A percentile compares a stretch with the other conserved stretches of the same genome.
Conservation (phyloP, 2,797 vertebrate genomes). For the Lacerta bilineata region DNA sequence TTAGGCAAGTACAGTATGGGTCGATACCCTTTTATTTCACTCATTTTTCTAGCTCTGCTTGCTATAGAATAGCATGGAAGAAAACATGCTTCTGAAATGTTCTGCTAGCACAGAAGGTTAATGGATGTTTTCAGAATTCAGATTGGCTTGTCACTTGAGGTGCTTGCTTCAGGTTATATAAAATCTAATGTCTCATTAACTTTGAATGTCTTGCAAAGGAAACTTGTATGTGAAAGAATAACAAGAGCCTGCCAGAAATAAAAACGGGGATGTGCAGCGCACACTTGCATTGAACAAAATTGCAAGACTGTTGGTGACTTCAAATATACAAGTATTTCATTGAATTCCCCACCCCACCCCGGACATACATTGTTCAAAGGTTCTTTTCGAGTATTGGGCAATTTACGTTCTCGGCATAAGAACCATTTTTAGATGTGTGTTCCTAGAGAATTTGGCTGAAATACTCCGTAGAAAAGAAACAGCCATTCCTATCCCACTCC, state of each 20-base stretch:
- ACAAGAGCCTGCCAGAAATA: background rate
- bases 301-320: background rate
- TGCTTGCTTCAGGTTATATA: constrained; percentile 13
- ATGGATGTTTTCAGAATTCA: constrained; percentile 52
- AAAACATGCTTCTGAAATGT: constrained; percentile 33
- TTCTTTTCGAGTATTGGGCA: constrained; percentile 4
- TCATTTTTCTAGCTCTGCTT: background rate
- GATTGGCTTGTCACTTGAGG: background rate
- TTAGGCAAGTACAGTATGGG: background rate
- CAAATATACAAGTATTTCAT: background rate
- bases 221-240: background rate
- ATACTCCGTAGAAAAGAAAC: background rate
- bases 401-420: background rate
- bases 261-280: background rate
- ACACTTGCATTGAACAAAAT: background rate
- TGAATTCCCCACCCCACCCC: fast-evolving
- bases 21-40: background rate
- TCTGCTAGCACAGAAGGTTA: constrained; percentile 41
- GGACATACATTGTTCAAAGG: background rate
- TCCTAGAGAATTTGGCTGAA: background rate
- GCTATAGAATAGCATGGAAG: background rate
- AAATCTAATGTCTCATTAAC: background rate
- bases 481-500: background rate
- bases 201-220: constrained; percentile 17
- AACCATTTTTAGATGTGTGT: background rate